These are phyloP conservation scores for Syrphus vitripennis DNA, from an alignment of 2,888 invertebrate species.

Conservation along the genomic window DNA sequence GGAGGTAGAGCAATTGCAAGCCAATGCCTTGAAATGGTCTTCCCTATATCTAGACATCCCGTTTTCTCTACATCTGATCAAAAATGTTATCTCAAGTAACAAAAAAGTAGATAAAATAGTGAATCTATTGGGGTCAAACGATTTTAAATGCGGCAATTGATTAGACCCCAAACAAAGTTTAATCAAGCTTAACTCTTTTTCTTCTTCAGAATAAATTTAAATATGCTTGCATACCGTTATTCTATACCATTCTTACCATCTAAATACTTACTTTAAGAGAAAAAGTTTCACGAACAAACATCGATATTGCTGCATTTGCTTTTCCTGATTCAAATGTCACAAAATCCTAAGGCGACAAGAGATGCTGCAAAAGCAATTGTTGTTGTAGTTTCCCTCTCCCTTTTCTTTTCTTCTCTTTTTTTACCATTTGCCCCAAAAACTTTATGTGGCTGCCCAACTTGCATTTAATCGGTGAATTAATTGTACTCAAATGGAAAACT, in stretches of 20 bases:
- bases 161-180: slow-evolving; percentile 9
- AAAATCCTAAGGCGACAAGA: not conserved
- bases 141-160: not conserved
- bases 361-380: not conserved
- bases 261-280: not conserved
- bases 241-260: no score
- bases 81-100: no score
- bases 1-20: no score
- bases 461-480: slow-evolving; percentile 69
- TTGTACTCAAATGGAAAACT: slow-evolving; percentile 59
- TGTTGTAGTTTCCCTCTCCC: not conserved
- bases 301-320: slow-evolving; percentile 43
- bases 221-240: no score
- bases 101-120: not conserved
- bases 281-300: slow-evolving; percentile 51
- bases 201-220: not conserved
- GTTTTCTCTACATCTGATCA: no score
- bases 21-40: no score
- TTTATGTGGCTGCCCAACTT: slow-evolving; percentile 57
- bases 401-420: not conserved
- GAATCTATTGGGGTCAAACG: not conserved
- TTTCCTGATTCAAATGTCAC: slow-evolving; percentile 36
- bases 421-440: slow-evolving; percentile 3
- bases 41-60: no score
- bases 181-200: not conserved